Evolutionary conservation across 2,797 vertebrate species (phyloP).

Genomic region (Corythornis leucogaster): DNA sequence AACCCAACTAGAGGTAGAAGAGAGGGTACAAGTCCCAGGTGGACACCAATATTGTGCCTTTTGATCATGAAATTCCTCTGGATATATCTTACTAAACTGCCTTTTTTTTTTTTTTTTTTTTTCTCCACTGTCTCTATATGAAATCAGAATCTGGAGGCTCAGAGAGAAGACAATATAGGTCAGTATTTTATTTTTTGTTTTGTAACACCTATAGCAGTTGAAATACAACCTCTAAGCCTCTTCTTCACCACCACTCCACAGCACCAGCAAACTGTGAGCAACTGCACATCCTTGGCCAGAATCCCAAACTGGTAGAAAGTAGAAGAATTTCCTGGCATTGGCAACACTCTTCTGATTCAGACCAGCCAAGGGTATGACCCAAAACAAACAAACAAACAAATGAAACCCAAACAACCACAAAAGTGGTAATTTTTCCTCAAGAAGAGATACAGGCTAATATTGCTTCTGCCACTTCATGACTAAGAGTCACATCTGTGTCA

Average conservation of each 20-base stretch:
- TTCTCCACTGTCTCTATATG: rapidly evolving
- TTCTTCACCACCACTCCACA: neutral
- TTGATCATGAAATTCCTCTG: neutral
- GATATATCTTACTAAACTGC: neutral
- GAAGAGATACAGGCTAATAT: neutral
- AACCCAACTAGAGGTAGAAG: neutral
- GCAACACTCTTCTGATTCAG: neutral
- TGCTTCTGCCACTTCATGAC: neutral
- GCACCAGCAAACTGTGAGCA: neutral
- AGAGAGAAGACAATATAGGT: neutral
- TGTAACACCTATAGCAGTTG: neutral
- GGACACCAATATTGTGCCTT: neutral
- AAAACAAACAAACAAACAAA: neutral
- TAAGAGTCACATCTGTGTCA: neutral
- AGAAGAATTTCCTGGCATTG: neutral
- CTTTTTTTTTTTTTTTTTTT: neutral
- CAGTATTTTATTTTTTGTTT: neutral
- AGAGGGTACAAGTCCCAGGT: neutral
- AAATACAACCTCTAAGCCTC: neutral
- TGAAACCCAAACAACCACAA: neutral
- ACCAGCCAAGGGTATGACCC: neutral
- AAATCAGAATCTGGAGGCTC: neutral
- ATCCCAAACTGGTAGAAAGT: neutral
- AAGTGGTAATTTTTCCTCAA: neutral
- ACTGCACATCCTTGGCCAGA: neutral